Percentiles rank a stretch among this genome's conserved stretches.
Evolutionary conservation across 2,113 vertebrate genomes (phyloP).

Genomic region (Myrmophylax atrothorax): DNA sequence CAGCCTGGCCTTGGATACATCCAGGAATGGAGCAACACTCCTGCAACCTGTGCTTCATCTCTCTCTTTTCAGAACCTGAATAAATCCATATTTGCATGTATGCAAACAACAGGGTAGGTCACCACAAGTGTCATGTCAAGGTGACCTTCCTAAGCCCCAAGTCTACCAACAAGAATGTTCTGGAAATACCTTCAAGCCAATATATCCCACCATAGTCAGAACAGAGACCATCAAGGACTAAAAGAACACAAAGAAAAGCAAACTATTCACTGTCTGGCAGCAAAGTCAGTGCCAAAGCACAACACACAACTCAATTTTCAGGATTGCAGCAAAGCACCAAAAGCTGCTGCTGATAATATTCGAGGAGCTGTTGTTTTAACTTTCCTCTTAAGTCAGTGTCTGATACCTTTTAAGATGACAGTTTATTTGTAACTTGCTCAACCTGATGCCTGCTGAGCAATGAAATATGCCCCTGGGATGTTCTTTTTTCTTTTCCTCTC

Average conservation of each 20-base stretch:
- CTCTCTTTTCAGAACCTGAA: neutral
- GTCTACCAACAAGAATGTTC: neutral
- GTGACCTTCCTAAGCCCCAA: neutral
- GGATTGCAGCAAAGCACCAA: neutral
- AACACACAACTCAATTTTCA: neutral
- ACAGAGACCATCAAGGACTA: neutral
- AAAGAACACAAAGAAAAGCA: neutral
- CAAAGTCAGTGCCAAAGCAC: neutral
- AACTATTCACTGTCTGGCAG: neutral
- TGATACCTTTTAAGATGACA: neutral
- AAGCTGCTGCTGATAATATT: neutral
- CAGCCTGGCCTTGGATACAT: neutral
- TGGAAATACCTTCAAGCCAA: neutral
- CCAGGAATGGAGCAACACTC: neutral
- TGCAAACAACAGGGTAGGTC: too few species aligned
- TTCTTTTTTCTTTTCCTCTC: neutral
- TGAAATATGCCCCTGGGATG: neutral
- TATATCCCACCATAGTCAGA: neutral
- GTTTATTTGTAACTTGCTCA: neutral
- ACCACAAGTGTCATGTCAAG: neutral
- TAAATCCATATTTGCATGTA: neutral
- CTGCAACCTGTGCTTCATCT: neutral
- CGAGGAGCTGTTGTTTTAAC: neutral
- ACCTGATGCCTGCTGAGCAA: neutral
- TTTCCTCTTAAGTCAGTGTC: neutral